phyloP scores from a whole-genome alignment of 1,140 invertebrate species.

The Hycleus cichorii region DNA sequence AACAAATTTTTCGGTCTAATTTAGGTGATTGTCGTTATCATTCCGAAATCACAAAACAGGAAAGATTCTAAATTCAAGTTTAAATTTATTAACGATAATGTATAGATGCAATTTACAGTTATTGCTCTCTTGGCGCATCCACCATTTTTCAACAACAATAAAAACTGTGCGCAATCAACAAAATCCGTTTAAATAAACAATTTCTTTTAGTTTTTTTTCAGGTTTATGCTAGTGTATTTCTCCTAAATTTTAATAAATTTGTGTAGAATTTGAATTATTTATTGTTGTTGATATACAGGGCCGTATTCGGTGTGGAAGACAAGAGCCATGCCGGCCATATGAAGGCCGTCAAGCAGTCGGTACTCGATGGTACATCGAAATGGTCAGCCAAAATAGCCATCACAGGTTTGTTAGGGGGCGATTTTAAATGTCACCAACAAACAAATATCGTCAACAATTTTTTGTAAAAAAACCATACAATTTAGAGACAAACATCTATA shows the following conservation, averaged over 20 bases:
- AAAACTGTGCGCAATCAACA: too few relatives aligned
- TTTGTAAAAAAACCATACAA: too few relatives aligned
- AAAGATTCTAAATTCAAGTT: too few relatives aligned
- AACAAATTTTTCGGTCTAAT: too few relatives aligned
- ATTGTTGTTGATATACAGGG: slow-evolving; percentile 53
- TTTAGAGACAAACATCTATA: too few relatives aligned
- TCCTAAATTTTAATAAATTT: background rate
- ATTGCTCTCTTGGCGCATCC: background rate
- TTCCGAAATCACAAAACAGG: too few relatives aligned
- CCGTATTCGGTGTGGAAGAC: slow-evolving; percentile 90
- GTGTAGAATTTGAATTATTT: background rate
- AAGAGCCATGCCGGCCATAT: slow-evolving; percentile 93
- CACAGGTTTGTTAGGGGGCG: slow-evolving; percentile 75
- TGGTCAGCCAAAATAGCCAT: slow-evolving; percentile 99
- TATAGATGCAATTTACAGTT: background rate
- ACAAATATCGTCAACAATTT: background rate
- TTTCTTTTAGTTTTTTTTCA: too few relatives aligned
- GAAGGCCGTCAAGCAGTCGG: slow-evolving; percentile 96
- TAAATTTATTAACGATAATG: too few relatives aligned
- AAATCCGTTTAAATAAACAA: too few relatives aligned
- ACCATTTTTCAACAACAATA: too few relatives aligned
- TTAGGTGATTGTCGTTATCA: too few relatives aligned
- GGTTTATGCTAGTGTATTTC: too few relatives aligned
- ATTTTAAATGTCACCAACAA: slow-evolving; percentile 17
- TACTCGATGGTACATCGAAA: slow-evolving; percentile 98